Conservation (phyloP, 1,140 invertebrate genomes). For the Diprion similis region DNA sequence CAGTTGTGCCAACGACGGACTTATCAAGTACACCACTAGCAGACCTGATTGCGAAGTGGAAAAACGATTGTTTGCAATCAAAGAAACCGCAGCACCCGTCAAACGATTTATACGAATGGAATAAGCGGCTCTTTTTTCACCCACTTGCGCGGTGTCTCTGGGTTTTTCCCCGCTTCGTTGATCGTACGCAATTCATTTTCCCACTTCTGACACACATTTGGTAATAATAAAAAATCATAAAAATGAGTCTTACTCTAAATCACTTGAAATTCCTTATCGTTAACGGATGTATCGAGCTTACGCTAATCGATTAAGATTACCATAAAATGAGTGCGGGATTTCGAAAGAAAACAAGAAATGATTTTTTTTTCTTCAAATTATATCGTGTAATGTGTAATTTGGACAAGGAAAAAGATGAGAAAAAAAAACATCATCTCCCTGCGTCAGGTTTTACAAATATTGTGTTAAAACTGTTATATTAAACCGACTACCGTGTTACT, state of each 20-base stretch:
- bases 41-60: conserved; percentile 5
- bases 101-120: neutral
- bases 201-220: neutral
- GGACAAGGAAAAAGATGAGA: no score
- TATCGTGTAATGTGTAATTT: no score
- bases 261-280: conserved; percentile 9
- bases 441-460: no score
- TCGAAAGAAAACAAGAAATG: no score
- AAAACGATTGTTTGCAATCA: conserved; percentile 9
- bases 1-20: conserved; percentile 61
- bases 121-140: neutral
- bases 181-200: conserved; percentile 14
- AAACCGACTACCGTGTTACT: no score
- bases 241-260: conserved; percentile 14
- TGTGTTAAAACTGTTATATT: no score
- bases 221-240: conserved; percentile 27
- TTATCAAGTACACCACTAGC: conserved; percentile 35
- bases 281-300: no score
- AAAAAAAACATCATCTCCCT: no score
- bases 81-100: conserved; percentile 11
- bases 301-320: no score
- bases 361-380: no score
- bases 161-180: neutral
- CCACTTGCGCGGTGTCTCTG: neutral
- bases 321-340: no score